Base-by-base conservation (phyloP, 1,140 invertebrate species). In the Micrasema minimum region DNA sequence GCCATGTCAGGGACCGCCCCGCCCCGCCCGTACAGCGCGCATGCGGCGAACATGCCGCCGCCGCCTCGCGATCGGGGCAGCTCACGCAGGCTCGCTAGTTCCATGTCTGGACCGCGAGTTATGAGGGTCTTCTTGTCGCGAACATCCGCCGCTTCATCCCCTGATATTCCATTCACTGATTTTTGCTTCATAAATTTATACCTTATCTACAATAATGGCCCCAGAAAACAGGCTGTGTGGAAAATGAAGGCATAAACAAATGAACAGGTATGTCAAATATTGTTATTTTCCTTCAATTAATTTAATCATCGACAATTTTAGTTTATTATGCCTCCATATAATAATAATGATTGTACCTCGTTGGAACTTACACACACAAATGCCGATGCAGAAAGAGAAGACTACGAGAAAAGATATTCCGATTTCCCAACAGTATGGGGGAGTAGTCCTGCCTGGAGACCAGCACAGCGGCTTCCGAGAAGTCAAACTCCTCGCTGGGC, bases 11-110 rank as follows among this genome's bases (percentile, higher is more conserved):
- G 64, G 16, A 48, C 46, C n/a, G 38, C 69, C 7, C 67, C 66
- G 35, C 41, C 66, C 1, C 85, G 82, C 11, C 88, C 89, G 77
- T 97, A 96, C 0, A 96, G 82, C 10, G 92, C 90, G 22, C 92
- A 91, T 76, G 95, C 92, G 12, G 93, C 86, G 65, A 92, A 91
- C 74, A 88, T 88, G 1, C 88, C 87, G 73, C 80, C 81, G 1
- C 74, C 67, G 2, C 75, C 69, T 74, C 88, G 75, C 11, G 66
- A 72, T 1, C 89, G 82, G 2, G 94, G 94, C 11, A 96, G 85
- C 79, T 96, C 93, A 35, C 93, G 86, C n/a, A 97, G 83, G 0
- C 92, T 92, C 0, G 93, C 94, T n/a, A 97, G 84, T 77, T 97
- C 93, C 6, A 95, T 88, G 76, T 96, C 93, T 0, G 91, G 88